Evolutionary conservation across 2,113 vertebrate genomes (phyloP).

Genomic region (Dermatemys mawii): DNA sequence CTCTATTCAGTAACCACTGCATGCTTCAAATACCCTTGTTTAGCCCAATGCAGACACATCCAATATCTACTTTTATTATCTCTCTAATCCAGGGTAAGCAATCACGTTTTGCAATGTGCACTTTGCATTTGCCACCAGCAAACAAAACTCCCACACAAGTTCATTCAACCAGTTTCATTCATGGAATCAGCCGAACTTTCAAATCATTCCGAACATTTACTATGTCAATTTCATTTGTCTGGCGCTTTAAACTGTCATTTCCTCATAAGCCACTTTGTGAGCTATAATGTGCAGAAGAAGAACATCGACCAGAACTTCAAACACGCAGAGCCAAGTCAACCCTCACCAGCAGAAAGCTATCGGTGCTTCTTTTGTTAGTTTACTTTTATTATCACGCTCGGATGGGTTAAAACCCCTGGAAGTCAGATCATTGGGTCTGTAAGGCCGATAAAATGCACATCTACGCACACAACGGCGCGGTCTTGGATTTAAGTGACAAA

Average conservation of each 20-base stretch:
- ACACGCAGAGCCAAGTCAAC: not conserved
- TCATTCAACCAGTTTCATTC: not conserved
- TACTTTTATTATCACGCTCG: slow-evolving; percentile 55
- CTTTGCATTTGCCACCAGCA: not conserved
- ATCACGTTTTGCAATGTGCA: not conserved
- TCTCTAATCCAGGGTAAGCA: not conserved
- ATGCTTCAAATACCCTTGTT: not conserved
- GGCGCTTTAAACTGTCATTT: not conserved
- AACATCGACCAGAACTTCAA: not conserved
- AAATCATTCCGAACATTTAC: not conserved
- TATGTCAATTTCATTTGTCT: not conserved
- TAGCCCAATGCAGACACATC: not conserved
- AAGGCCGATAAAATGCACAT: not conserved
- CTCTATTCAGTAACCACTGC: not conserved
- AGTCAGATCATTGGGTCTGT: slow-evolving; percentile 12
- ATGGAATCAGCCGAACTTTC: not conserved
- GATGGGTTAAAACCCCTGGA: not conserved
- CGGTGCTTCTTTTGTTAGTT: slow-evolving; percentile 52
- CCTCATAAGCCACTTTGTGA: not conserved
- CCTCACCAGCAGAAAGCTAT: slow-evolving; percentile 15
- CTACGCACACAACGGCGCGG: not conserved
- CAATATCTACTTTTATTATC: not conserved
- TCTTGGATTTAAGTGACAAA: not conserved
- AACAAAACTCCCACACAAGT: not conserved
- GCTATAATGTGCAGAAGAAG: not conserved